phyloP scores from a whole-genome alignment of 2,113 vertebrate species.

The Chloropsis hardwickii region DNA sequence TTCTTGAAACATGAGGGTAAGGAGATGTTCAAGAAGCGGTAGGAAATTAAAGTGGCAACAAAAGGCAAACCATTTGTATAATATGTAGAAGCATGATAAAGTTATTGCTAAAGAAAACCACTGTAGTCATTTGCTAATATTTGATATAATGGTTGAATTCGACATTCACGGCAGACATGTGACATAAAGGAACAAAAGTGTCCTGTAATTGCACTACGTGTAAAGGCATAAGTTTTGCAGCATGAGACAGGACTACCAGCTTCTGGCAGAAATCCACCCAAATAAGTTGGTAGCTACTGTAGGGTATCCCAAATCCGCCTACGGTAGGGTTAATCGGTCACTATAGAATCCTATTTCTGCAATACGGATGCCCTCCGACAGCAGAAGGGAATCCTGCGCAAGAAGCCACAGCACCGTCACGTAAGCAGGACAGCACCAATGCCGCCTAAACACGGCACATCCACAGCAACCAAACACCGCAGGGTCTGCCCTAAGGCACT shows the following conservation, averaged over 20 bases:
- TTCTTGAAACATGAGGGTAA: background rate
- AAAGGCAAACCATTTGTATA: background rate
- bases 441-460: rapidly evolving
- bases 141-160: background rate
- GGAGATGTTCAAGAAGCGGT: background rate
- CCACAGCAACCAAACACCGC: background rate
- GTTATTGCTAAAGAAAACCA: background rate
- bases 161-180: rapidly evolving
- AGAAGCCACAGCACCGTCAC: background rate
- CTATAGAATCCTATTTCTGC: background rate
- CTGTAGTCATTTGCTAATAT: background rate
- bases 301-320: background rate
- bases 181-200: background rate
- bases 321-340: background rate
- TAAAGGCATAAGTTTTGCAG: background rate
- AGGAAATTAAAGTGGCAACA: background rate
- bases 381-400: background rate
- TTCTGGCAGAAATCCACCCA: background rate
- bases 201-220: background rate
- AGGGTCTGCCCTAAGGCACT: rapidly evolving
- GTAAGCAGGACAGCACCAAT: background rate
- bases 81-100: rapidly evolving
- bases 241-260: background rate
- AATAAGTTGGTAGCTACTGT: rapidly evolving
- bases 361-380: background rate